Conservation (phyloP, 2,797 vertebrate species). For the Dryobates pubescens region DNA sequence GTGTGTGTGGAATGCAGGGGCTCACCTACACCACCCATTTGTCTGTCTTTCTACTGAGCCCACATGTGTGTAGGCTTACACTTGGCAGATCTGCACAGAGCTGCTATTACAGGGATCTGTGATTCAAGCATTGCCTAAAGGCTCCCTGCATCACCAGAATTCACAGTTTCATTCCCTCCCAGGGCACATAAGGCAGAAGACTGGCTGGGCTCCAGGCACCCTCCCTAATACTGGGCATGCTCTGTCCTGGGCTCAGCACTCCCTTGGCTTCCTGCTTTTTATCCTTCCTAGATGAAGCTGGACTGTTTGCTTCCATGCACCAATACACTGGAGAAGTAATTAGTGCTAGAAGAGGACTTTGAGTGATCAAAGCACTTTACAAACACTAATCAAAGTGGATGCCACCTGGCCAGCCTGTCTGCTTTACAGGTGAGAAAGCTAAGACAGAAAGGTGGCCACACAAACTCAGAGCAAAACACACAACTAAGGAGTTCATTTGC, state of each 20-base stretch:
- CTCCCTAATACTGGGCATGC: fast-evolving
- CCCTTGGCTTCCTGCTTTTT: neutral
- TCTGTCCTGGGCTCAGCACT: neutral
- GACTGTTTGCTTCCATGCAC: neutral
- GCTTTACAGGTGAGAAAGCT: neutral
- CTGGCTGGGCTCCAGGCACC: neutral
- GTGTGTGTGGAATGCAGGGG: neutral
- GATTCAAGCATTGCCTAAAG: neutral
- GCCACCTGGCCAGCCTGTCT: neutral
- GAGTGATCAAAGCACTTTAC: neutral
- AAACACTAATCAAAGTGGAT: neutral
- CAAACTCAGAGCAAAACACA: neutral
- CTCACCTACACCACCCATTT: neutral
- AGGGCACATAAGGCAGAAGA: fast-evolving
- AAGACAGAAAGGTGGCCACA: neutral
- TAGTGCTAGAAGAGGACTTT: neutral
- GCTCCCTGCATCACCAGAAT: neutral
- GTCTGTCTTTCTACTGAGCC: neutral
- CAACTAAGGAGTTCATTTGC: neutral
- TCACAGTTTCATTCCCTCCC: neutral
- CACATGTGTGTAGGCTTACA: fast-evolving
- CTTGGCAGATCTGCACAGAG: fast-evolving
- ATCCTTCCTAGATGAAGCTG: neutral
- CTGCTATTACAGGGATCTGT: neutral
- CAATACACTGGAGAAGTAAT: neutral